These are phyloP conservation scores for Erynnis tages DNA, from an alignment of 2,888 invertebrate species.

Conservation along the genomic window DNA sequence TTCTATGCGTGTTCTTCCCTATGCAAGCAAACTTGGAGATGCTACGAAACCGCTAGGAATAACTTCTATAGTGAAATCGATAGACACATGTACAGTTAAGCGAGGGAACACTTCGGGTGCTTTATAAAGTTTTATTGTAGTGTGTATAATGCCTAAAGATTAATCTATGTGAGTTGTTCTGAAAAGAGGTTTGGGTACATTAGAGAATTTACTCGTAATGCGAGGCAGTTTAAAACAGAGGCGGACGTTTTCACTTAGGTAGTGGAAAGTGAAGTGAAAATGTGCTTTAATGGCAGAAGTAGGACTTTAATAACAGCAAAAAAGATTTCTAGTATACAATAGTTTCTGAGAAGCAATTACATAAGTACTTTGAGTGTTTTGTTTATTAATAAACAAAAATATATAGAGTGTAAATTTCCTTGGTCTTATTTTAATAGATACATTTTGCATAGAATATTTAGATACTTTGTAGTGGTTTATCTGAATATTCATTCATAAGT, in stretches of 20 bases:
- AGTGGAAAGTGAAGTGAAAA: no score
- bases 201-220: no score
- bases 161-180: not conserved
- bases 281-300: no score
- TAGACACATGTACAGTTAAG: not conserved
- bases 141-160: not conserved
- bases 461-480: slow-evolving; percentile 28
- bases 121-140: not conserved
- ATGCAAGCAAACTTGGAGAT: not conserved
- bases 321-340: no score
- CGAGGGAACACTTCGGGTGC: not conserved
- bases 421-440: not conserved
- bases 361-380: no score
- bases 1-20: no score
- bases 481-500: slow-evolving; percentile 26
- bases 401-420: not conserved
- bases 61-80: not conserved
- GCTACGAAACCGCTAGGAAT: not conserved
- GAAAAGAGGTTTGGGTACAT: not conserved
- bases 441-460: not conserved
- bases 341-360: no score
- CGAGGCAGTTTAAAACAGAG: no score
- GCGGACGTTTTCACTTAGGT: no score
- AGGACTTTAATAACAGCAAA: no score
- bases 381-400: no score